Base-by-base conservation (phyloP, 2,888 invertebrate genomes). In the Mythimna impura region DNA sequence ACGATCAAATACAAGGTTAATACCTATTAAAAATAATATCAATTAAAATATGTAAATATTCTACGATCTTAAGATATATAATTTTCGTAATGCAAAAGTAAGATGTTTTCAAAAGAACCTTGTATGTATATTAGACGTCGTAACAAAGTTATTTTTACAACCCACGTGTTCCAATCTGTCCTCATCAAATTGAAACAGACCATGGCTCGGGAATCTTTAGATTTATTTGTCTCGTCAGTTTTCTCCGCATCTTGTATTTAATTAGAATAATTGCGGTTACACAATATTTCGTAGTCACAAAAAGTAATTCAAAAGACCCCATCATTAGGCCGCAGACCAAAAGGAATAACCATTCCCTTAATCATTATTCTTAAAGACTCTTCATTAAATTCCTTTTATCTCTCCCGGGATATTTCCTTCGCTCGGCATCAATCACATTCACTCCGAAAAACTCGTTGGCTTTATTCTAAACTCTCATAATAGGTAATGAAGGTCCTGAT, bases 321-420 rank as follows among this genome's bases (percentile, higher is more conserved):
- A 93, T 96, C 94, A 96, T 95, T 95, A 95, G 92, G 90, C 91
- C 86, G 91, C 91, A 91, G 91, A 95, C 93, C 93, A 93, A 95
- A 95, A 95, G 94, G 94, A 95, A 96, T 95, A 95, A 95, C 95
- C 95, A 94, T 96, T 95, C 93, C 93, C 94, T 95, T 95, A 96
- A 95, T 95, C 94, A 96, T 95, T 95, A 95, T 96, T 96, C 95
- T 95, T 95, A 95, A 96, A 95, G 95, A 95, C 93, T 96, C 95
- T 96, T 96, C 96, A 96, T 96, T 95, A 96, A 95, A 96, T 95
- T 96, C 96, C 95, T 96, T 96, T 96, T 95, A 95, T 96, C 95
- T 96, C 94, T 95, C 93, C 91, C 93, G 92, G 94, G 96, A 95
- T 95, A 95, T 96, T 96, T 95, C 93, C 94, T 95, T 93, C 91